Conservation (phyloP, 2,797 vertebrate genomes). For the Nothura maculosa region DNA sequence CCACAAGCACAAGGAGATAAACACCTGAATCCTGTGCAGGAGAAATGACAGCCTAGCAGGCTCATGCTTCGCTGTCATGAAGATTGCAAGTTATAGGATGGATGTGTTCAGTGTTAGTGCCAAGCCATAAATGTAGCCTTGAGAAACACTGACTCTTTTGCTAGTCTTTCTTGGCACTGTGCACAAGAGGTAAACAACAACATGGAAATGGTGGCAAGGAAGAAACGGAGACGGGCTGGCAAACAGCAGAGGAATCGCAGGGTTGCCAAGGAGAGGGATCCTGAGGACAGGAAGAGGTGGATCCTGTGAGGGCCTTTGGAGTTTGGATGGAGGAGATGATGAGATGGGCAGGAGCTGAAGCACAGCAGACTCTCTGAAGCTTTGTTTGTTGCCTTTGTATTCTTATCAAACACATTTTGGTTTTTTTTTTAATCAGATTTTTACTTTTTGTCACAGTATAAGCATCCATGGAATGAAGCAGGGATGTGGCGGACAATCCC, state of each 20-base stretch:
- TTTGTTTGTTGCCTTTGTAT: not conserved
- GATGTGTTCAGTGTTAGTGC: not conserved
- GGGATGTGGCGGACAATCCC: not conserved
- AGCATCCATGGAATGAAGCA: not conserved
- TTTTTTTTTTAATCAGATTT: not conserved
- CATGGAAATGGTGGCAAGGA: not conserved
- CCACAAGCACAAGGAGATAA: not conserved
- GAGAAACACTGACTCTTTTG: not conserved
- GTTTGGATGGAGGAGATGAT: not conserved
- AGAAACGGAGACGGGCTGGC: not conserved
- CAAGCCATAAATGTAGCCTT: not conserved
- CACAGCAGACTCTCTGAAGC: not conserved
- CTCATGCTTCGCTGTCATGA: not conserved
- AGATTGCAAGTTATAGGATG: not conserved
- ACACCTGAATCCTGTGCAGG: not conserved
- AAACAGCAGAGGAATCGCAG: not conserved
- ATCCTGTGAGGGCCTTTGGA: accelerated
- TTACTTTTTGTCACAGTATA: not conserved
- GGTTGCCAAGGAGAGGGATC: not conserved
- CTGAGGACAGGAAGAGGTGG: not conserved
- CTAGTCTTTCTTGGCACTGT: not conserved
- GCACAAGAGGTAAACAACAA: not conserved
- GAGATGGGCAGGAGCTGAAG: not conserved
- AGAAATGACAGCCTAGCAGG: not conserved
- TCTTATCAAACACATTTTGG: not conserved